Conservation (phyloP, 2,888 invertebrate genomes). For the Chelonus formosanus region DNA sequence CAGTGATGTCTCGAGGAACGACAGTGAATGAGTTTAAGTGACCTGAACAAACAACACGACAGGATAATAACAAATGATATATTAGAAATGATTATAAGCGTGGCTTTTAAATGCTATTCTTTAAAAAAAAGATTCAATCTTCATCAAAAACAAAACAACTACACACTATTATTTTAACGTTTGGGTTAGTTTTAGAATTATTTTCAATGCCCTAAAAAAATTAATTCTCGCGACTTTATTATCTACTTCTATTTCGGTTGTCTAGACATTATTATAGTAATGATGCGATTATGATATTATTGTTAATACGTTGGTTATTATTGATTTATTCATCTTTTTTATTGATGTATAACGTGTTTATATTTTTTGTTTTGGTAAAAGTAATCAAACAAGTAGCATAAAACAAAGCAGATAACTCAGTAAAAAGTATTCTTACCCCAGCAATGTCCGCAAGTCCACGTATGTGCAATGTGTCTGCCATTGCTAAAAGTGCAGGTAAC, state of each 20-base stretch:
- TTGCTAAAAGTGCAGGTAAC: slow-evolving; percentile 78
- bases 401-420: background rate
- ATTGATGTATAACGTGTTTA: too few relatives aligned
- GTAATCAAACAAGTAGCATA: too few relatives aligned
- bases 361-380: too few relatives aligned
- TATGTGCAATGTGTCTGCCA: slow-evolving; percentile 83
- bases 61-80: slow-evolving; percentile 45
- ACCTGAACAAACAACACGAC: slow-evolving; percentile 65
- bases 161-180: too few relatives aligned
- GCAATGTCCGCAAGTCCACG: slow-evolving; percentile 84
- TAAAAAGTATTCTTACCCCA: slow-evolving; percentile 68
- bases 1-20: slow-evolving; percentile 62
- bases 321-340: too few relatives aligned
- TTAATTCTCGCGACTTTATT: slow-evolving; percentile 19
- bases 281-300: background rate
- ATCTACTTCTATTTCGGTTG: background rate
- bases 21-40: slow-evolving; percentile 65
- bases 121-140: background rate
- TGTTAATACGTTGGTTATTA: too few relatives aligned
- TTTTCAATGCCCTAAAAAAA: background rate
- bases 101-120: slow-evolving; percentile 6
- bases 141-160: too few relatives aligned
- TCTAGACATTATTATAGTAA: background rate
- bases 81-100: slow-evolving; percentile 16
- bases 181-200: too few relatives aligned